Evolutionary conservation across 2,888 invertebrate genomes (phyloP).

Genomic region (Ditula angustiorana): DNA sequence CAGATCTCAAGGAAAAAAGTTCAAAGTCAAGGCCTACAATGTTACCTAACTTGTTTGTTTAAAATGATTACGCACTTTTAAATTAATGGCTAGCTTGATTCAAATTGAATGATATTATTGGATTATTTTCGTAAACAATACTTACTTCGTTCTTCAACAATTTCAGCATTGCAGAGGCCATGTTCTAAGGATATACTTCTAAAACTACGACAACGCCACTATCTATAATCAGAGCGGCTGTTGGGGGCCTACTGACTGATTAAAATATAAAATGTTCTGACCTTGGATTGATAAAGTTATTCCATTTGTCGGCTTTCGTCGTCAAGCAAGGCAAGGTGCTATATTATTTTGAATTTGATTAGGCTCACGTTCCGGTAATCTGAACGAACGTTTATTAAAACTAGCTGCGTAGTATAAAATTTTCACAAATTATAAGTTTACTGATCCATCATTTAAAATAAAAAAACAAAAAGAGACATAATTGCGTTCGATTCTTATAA

Average conservation of each 20-base stretch:
- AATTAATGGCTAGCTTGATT: not conserved
- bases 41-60: slow-evolving; percentile 11
- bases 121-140: slow-evolving; percentile 43
- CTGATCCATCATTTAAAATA: too few species aligned
- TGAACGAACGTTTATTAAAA: not conserved
- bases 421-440: not conserved
- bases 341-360: slow-evolving; percentile 41
- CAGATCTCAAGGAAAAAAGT: slow-evolving; percentile 8
- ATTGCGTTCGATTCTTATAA: too few species aligned
- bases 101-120: not conserved
- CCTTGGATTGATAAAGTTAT: slow-evolving; percentile 81
- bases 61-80: slow-evolving; percentile 10
- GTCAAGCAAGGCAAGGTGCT: slow-evolving; percentile 36
- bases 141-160: slow-evolving; percentile 79
- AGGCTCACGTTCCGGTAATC: slow-evolving; percentile 40
- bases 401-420: not conserved
- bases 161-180: slow-evolving; percentile 78
- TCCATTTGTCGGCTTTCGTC: slow-evolving; percentile 53
- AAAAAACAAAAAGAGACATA: too few species aligned
- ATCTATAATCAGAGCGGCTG: slow-evolving; percentile 53
- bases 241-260: slow-evolving; percentile 68
- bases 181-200: slow-evolving; percentile 44
- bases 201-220: slow-evolving; percentile 42
- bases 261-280: slow-evolving; percentile 74
- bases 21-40: slow-evolving; percentile 21